Conservation (phyloP, 2,113 vertebrate genomes). For the Actinemys pallida region DNA sequence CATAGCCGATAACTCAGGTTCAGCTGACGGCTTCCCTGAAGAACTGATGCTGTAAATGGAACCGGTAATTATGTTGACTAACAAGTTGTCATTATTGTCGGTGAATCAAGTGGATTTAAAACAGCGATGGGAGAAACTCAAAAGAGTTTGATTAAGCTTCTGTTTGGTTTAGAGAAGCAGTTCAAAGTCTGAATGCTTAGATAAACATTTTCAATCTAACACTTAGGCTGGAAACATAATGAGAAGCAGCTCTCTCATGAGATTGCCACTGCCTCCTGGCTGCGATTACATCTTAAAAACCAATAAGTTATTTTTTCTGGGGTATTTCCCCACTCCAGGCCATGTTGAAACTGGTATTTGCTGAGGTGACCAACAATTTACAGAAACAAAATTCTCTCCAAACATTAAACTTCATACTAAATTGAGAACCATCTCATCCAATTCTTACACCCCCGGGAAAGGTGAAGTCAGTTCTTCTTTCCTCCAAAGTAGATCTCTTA, state of each 20-base stretch:
- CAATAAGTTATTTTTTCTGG: neutral
- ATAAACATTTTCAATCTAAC: neutral
- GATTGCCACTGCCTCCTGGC: neutral
- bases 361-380: neutral
- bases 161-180: neutral
- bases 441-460: neutral
- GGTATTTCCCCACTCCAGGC: neutral
- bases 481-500: neutral
- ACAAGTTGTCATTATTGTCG: neutral
- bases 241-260: neutral
- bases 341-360: neutral
- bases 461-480: neutral
- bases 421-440: neutral
- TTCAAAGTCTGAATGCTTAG: neutral
- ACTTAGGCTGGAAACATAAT: neutral
- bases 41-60: constrained; percentile 12
- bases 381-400: neutral
- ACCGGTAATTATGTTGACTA: neutral
- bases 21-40: neutral
- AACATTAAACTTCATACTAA: neutral
- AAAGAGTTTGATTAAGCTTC: neutral
- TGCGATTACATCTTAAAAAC: neutral
- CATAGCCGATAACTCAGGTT: neutral
- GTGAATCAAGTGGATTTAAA: neutral
- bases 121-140: neutral